A percentile compares a stretch with the other conserved stretches of the same genome.
phyloP scores from a whole-genome alignment of 2,113 vertebrate genomes.

The Apistogramma diplotaenia region DNA sequence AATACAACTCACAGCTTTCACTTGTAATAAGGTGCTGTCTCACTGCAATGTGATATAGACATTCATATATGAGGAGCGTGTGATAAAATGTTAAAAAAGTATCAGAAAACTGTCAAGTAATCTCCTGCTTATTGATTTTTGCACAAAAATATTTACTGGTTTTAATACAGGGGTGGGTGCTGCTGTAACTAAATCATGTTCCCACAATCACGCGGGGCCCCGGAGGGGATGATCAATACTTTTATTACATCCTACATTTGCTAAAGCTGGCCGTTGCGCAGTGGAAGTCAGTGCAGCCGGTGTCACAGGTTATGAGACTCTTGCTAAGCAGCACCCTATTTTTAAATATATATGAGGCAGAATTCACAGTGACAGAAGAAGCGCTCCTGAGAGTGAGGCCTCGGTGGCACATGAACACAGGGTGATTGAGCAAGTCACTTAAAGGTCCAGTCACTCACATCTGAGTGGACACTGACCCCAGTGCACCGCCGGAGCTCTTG shows the following conservation, averaged over 20 bases:
- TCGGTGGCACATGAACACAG: slow-evolving; percentile 42
- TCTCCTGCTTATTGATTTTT: slow-evolving; percentile 39
- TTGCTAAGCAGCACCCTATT: slow-evolving; percentile 51
- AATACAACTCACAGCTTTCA: slow-evolving; percentile 18
- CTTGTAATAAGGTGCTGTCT: slow-evolving; percentile 1
- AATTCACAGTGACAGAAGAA: slow-evolving; percentile 56
- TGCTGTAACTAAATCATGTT: slow-evolving; percentile 6
- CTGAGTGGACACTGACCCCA: slow-evolving; percentile 52
- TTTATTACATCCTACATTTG: slow-evolving; percentile 37
- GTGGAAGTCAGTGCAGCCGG: slow-evolving; percentile 27
- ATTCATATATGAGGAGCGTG: slow-evolving; percentile 12
- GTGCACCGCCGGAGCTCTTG: slow-evolving; percentile 30
- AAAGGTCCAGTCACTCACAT: slow-evolving; percentile 59
- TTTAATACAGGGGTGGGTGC: slow-evolving; percentile 22
- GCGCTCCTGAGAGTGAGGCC: slow-evolving; percentile 31
- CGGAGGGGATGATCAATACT: slow-evolving; percentile 40
- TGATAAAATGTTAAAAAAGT: slow-evolving; percentile 20
- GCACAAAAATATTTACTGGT: slow-evolving; percentile 45
- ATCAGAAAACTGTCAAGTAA: slow-evolving; percentile 30
- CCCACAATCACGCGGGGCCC: neutral
- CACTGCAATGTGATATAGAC: slow-evolving; percentile 13
- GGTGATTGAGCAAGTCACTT: slow-evolving; percentile 61
- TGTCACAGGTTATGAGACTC: slow-evolving; percentile 40
- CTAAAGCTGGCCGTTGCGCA: neutral
- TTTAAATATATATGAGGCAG: slow-evolving; percentile 70